These are phyloP conservation scores for Drosophila nigricruria DNA, from an alignment of 2,888 invertebrate species.

Conservation along the genomic window DNA sequence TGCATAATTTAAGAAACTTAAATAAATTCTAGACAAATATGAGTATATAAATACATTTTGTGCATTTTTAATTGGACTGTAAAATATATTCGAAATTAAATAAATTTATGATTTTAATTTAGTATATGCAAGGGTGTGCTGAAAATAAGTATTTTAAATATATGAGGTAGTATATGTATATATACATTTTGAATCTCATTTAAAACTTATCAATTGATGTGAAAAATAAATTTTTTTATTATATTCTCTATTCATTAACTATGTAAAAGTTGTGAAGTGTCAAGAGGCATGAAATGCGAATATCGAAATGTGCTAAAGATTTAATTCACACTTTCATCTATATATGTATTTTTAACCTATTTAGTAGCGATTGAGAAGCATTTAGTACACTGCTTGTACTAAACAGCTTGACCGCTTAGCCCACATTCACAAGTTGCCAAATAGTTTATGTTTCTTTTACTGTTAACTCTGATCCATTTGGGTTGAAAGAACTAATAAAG, in stretches of 20 bases:
- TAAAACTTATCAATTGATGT: background rate
- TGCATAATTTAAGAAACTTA: slow-evolving; percentile 12
- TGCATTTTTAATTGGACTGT: slow-evolving; percentile 1
- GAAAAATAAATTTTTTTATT: background rate
- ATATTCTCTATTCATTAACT: background rate
- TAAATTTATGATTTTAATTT: background rate
- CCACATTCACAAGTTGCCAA: slow-evolving; percentile 22
- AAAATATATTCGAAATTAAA: background rate
- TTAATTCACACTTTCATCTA: slow-evolving; percentile 5
- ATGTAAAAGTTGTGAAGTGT: background rate
- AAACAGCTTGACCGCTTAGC: slow-evolving; percentile 8
- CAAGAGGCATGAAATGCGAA: background rate
- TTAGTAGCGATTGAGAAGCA: slow-evolving; percentile 7
- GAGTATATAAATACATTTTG: background rate
- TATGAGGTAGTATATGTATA: no score
- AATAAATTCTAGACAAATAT: background rate
- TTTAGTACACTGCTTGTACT: no score
- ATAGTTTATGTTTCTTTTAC: background rate
- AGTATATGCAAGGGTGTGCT: background rate
- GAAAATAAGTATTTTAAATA: no score
- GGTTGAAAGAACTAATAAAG: slow-evolving; percentile 19
- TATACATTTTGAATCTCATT: background rate
- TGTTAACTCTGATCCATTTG: background rate
- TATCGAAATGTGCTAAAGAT: background rate
- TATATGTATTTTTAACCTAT: background rate